Evolutionary conservation across 2,888 invertebrate genomes (phyloP), one percentile per base, ranked within the genome.

Genomic region (Xylota segnis): DNA sequence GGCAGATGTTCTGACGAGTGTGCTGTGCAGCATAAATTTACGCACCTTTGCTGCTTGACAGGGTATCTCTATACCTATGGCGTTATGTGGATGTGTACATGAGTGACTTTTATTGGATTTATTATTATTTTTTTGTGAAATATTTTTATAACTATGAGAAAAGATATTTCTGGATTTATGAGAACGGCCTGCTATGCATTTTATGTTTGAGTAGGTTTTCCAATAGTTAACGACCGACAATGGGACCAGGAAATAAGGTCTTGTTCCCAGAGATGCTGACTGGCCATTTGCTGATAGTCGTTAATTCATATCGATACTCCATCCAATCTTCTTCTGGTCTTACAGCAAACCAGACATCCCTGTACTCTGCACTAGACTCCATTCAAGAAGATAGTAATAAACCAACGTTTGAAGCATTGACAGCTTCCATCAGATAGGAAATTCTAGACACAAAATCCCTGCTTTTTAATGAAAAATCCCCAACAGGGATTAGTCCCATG

Each of bases 31-130:
- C 61, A 61, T 61, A 43, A 61, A 61, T 61, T 27, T 23, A 40
- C 61, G 43, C 61, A 61, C 61, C 61, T 43, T 34, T 43, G n/a
- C 40, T 10, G 32, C 37, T 37, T 18, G 59, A 23, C 27, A 23
- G 40, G 43, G 43, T 27, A 37, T 23, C 43, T 61, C 9, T 10
- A 29, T 14, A 32, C 23, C 23, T 23, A 23, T 23, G 16, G 32
- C 32, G 56, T 34, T 52, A 9, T 52, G 9, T 50, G 50, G 50
- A 50, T 23, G 52, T 52, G 23, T 52, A 27, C 9, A 16, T 56
- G 29, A 16, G 34, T 56, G 56, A 32, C 34, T 56, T 56, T 29
- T 56, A 56, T 56, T 56, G 56, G 32, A 54, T 54, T 54, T 54
- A 54, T 54, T 54, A 16, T 32, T 14, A 32, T 56, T 23, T 52